Base-by-base conservation (phyloP, 2,113 vertebrate genomes). In the Ellobius talpinus region DNA sequence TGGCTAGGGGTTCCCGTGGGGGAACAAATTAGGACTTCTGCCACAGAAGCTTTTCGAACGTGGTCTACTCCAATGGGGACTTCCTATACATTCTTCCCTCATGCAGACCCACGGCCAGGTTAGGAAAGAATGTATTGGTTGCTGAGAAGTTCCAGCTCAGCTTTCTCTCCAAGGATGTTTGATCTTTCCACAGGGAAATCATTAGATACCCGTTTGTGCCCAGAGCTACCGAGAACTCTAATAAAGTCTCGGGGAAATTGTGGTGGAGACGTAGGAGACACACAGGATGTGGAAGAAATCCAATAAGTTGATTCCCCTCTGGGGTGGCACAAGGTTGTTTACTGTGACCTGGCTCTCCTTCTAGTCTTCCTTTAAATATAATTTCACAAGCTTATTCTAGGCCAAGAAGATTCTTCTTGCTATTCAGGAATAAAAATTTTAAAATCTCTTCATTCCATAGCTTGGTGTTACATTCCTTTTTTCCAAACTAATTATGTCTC, bases 121-220 rank as follows among this genome's bases (percentile, higher is more conserved):
- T 82, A 81, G 21, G 73, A 89, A n/a, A 84, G 89, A 87, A 86
- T 93, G 11, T 84, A 10, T 23, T 81, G 47, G 88, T 84, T 95
- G 68, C 74, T 93, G 79, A 95, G 82, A 95, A 86, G 79, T 93
- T 95, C 81, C 63, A 85, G 70, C 84, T 93, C 42, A 90, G 7
- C 42, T 81, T 97, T 73, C 52, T 94, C 90, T 96, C 92, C 66
- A 94, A 92, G 47, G 90, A 90, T 88, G 73, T 92, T 96, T 95
- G 90, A 81, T 88, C n/a, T 17, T 96, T 96, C 95, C 81, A 45
- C 9, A 36, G 92, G 93, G 92, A 97, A 97, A 97, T 96, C 47
- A 94, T 90, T 96, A 95, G 93, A 24, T 90, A 50, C 63, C 39
- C 65, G 88, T 96, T 95, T 88, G 87, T 93, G 50, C 24, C 39